These are phyloP conservation scores for Pithys albifrons DNA, from an alignment of 2,113 vertebrate species.

Conservation along the genomic window DNA sequence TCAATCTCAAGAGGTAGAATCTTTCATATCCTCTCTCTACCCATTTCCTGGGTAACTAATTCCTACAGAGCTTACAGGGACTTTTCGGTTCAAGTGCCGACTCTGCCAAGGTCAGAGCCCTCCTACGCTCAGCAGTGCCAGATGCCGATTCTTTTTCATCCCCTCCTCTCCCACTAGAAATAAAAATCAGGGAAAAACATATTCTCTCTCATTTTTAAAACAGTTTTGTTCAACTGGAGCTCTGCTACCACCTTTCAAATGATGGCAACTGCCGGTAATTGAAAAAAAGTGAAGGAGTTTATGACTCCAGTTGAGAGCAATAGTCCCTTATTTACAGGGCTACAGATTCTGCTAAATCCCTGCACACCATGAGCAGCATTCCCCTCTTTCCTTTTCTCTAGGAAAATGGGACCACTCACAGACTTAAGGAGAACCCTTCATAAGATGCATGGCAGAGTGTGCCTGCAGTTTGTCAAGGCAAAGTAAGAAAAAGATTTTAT, in stretches of 20 bases:
- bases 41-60: background rate
- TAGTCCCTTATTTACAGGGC: background rate
- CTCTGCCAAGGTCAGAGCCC: constrained; percentile 20
- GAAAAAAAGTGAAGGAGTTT: background rate
- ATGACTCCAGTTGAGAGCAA: background rate
- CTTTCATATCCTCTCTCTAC: background rate
- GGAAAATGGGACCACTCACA: background rate
- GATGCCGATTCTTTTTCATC: background rate
- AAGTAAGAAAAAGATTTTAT: constrained; percentile 54
- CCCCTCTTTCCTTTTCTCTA: background rate
- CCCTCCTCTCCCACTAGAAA: background rate
- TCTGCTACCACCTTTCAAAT: background rate
- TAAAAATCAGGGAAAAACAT: background rate
- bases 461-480: constrained; percentile 26
- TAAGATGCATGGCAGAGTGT: background rate
- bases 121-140: background rate
- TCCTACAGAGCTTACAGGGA: background rate
- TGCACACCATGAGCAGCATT: background rate
- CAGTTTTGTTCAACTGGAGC: background rate
- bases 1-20: background rate
- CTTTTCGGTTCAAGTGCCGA: background rate
- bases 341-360: background rate
- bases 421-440: background rate
- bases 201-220: background rate
- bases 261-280: background rate